Evolutionary conservation across 2,888 invertebrate genomes (phyloP), one percentile per base, ranked within the genome.

Genomic region (Pristionchus entomophagus): DNA sequence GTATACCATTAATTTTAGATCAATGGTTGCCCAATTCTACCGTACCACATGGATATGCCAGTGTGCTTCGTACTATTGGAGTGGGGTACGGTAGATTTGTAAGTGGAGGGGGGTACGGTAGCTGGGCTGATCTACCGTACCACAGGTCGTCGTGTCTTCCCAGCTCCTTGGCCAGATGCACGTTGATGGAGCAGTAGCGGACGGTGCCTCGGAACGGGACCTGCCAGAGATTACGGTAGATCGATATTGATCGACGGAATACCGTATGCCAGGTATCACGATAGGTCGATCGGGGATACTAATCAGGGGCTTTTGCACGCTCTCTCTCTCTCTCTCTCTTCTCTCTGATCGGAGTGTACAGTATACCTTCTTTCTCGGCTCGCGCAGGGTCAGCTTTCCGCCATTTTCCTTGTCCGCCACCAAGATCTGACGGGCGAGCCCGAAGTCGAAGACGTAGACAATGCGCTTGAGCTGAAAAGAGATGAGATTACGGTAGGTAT

Each of bases 101-200:
- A n/a, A n/a, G n/a, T n/a, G n/a, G n/a, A 0, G 22, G 2, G 17
- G 65, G 32, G 32, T 73, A 77, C 73, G 73, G 77, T 73, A 77
- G 35, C 4, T 0, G 45, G 45, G 6, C 6, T 14, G 8, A 45
- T 45, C 12, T 65, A 69, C 86, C 81, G 98, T 98, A 84, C 83
- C 65, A 99, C 12, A 99, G 95, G 94, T 99, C 99, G 94, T 99
- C 99, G 94, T 99, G 99, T 1, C 99, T 95, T 1, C 99, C 99
- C 98, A 99, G 99, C 95, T 99, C 99, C 95, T 95, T 95, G 95
- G 98, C 99, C 93, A 97, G 97, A 95, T 99, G 99, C 69, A 99
- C 98, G 95, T 99, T 99, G 88, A 99, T 96, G 32, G 98, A 98
- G 88, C 99, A 99, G 95, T 99, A 99, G 65, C 99, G 96, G 32